phyloP scores from a whole-genome alignment of 2,888 invertebrate species.

The Drosophila glabriapex region DNA sequence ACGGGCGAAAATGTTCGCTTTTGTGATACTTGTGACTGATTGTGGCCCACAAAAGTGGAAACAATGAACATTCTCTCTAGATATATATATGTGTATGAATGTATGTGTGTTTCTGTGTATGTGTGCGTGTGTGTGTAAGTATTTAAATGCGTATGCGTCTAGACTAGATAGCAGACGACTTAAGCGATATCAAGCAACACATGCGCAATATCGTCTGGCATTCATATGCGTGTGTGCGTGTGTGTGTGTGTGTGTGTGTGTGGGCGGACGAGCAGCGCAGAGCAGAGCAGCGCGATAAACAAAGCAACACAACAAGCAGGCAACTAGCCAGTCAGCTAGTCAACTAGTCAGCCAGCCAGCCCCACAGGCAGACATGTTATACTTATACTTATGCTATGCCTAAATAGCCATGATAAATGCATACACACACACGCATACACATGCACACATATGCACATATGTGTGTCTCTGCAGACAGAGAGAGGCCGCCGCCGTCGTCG shows the following conservation, averaged over 20 bases:
- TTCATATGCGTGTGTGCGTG: constrained; percentile 19
- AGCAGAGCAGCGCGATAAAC: constrained; percentile 48
- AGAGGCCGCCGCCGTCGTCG: constrained; percentile 1
- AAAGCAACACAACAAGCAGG: constrained; percentile 32
- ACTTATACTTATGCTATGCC: constrained; percentile 57
- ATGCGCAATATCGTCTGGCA: constrained; percentile 70
- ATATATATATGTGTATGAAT: constrained; percentile 4
- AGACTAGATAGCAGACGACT: constrained; percentile 84
- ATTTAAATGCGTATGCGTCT: constrained; percentile 68
- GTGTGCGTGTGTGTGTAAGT: constrained; percentile 15
- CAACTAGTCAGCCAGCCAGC: constrained; percentile 18
- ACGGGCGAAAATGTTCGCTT: constrained; percentile 22
- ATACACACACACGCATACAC: not conserved
- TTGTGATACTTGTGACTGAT: constrained; percentile 5
- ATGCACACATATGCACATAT: constrained; percentile 8
- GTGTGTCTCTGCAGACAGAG: constrained; percentile 30
- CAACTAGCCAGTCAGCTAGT: constrained; percentile 12
- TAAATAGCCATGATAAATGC: constrained; percentile 46
- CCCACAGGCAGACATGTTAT: constrained; percentile 56
- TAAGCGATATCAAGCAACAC: constrained; percentile 70
- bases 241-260: constrained; percentile 40
- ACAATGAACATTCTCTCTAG: constrained; percentile 41
- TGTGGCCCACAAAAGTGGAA: constrained; percentile 30
- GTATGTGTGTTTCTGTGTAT: too few relatives aligned
- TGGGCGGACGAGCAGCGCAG: constrained; percentile 43